These are phyloP conservation scores for Tragelaphus strepsiceros DNA, from an alignment of 2,113 vertebrate genomes.

Conservation along the genomic window DNA sequence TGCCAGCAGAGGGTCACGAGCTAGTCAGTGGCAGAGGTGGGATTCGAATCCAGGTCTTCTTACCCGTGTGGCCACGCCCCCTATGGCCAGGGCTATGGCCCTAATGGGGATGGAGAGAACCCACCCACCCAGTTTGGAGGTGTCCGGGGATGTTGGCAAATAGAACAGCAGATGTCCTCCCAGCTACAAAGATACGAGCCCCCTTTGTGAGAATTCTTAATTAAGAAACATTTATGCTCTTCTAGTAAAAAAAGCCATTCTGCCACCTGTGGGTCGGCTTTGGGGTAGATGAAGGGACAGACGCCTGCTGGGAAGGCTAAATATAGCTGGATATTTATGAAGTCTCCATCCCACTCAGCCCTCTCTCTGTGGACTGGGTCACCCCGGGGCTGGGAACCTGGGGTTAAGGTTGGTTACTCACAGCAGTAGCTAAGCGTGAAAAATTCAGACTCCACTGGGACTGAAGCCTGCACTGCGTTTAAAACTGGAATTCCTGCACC, in stretches of 20 bases:
- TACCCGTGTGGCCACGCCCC: neutral
- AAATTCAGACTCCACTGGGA: neutral
- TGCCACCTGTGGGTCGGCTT: conserved; percentile 50
- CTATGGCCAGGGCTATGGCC: neutral
- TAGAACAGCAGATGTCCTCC: neutral
- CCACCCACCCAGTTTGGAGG: neutral
- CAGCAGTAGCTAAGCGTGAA: neutral
- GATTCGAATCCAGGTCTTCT: neutral
- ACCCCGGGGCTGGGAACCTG: neutral
- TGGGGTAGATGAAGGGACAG: neutral
- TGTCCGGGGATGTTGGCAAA: neutral
- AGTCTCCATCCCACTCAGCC: neutral
- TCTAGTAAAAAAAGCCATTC: neutral
- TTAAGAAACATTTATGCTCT: neutral
- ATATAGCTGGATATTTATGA: neutral
- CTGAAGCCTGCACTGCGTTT: neutral
- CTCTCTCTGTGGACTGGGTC: neutral
- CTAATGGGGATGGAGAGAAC: too few species aligned
- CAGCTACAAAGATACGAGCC: neutral
- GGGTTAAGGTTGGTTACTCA: neutral
- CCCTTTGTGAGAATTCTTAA: neutral
- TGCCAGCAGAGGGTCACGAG: neutral
- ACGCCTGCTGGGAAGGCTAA: neutral
- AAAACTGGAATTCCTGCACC: neutral
- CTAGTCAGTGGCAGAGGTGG: neutral